Evolutionary conservation across 2,113 vertebrate genomes (phyloP).

Genomic region (Vimba vimba): DNA sequence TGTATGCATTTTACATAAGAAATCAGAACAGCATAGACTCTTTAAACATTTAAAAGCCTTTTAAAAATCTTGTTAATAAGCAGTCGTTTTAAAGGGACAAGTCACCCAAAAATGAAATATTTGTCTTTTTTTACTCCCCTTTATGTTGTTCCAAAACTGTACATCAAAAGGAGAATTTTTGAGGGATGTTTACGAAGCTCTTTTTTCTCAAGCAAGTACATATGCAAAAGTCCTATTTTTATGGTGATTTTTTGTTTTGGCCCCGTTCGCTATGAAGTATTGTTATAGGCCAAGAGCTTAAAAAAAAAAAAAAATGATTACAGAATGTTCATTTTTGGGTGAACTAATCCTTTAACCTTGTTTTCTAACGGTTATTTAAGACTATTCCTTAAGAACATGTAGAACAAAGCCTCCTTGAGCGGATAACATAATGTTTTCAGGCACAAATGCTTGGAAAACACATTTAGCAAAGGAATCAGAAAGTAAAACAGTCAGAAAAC

Average conservation of each 20-base stretch:
- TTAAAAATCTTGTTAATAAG: not conserved
- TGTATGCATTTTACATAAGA: not conserved
- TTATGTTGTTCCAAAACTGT: too few species aligned
- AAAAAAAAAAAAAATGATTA: not conserved
- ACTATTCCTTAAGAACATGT: not conserved
- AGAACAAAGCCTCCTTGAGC: not conserved
- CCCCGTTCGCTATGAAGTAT: not conserved
- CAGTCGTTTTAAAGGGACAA: not conserved
- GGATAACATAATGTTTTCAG: not conserved
- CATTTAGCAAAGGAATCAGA: not conserved
- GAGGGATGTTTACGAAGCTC: not conserved
- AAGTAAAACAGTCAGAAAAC: constrained; percentile 10
- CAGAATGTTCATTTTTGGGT: not conserved
- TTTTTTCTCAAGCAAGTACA: not conserved
- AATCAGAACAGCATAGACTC: not conserved
- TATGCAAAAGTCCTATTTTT: not conserved
- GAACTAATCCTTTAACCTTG: not conserved
- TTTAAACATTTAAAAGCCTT: too few species aligned
- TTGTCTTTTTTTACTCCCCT: not conserved
- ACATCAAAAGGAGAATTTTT: not conserved
- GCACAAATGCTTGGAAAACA: constrained; percentile 7
- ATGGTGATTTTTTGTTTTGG: not conserved
- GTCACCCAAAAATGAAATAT: not conserved
- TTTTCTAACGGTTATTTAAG: not conserved
- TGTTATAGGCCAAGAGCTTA: not conserved